Evolutionary conservation across 2,113 vertebrate species (phyloP), one percentile per base, ranked within the genome.

Genomic region (Ciconia stormi): DNA sequence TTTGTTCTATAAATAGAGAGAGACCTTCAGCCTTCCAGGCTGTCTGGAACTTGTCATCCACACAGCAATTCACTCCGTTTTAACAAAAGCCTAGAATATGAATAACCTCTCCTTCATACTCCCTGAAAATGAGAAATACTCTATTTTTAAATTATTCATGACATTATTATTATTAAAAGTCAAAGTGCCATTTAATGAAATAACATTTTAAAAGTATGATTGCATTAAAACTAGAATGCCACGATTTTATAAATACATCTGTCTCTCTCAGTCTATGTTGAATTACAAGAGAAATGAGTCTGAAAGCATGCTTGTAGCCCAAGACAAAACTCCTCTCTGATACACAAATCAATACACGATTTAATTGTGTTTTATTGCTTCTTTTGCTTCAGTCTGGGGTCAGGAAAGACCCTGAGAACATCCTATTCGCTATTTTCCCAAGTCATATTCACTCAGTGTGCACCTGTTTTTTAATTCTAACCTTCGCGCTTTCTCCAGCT

Each of bases 321-420:
- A 66, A 62, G 82, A 88, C 90, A 89, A 72, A 96, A 88, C 34
- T 46, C 86, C 83, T 78, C 53, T 82, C 93, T 38, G 1, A 91
- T 55, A 71, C 62, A 89, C 85, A 49, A 94, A 96, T 97, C 97
- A 87, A 96, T 96, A 93, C 38, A 14, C 47, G 81, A 97, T 89
- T 86, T 95, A 94, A 96, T 94, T 38, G 63, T 78, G 87, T 55
- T 96, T 95, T 85, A 67, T 40, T 94, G 95, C 92, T 87, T 70
- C 87, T 49, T 85, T 73, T 67, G 26, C 91, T 93, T 38, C 78
- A 65, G 23, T 50, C 81, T 23, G 20, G 87, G 87, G 87, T 88
- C 95, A 86, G 58, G 18, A 25, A 50, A 93, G 84, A 87, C 89
- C 92, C 89, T 73, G 92, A 92, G 84, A 93, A 94, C 59, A 79